Evolutionary conservation across 2,797 vertebrate species (phyloP).

Genomic region (Alectoris magna): DNA sequence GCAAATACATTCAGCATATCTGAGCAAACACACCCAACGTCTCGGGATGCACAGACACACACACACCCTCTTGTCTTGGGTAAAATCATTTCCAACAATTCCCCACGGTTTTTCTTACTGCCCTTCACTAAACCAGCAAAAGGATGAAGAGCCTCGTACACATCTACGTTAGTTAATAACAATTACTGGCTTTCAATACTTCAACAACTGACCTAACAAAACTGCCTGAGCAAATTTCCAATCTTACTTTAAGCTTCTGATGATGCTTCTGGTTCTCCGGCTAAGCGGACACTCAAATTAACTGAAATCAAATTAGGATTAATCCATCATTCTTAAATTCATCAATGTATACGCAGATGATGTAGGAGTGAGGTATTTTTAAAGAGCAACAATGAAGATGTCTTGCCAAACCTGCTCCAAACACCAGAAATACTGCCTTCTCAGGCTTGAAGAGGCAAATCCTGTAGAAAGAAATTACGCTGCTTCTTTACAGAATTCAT

Average conservation of each 20-base stretch:
- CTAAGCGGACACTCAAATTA: background rate
- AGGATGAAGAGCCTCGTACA: background rate
- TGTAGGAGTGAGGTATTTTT: background rate
- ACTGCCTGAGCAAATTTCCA: background rate
- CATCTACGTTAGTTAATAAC: background rate
- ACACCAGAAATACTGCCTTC: background rate
- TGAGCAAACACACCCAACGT: background rate
- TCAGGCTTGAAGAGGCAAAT: background rate
- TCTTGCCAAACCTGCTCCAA: background rate
- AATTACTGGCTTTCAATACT: background rate
- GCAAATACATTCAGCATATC: background rate
- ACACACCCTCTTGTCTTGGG: background rate
- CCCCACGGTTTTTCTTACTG: background rate
- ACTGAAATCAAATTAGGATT: background rate
- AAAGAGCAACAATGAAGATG: background rate
- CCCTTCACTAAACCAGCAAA: background rate
- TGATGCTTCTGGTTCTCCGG: background rate
- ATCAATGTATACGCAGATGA: background rate
- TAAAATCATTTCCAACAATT: background rate
- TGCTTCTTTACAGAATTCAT: background rate
- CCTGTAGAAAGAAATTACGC: background rate
- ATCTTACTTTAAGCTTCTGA: background rate
- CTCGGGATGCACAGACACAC: background rate
- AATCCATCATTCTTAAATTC: background rate
- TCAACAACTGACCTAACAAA: background rate